A percentile compares a stretch with the other conserved stretches of the same genome.
phyloP scores from a whole-genome alignment of 2,888 invertebrate species.

The Ophion ventricosus region DNA sequence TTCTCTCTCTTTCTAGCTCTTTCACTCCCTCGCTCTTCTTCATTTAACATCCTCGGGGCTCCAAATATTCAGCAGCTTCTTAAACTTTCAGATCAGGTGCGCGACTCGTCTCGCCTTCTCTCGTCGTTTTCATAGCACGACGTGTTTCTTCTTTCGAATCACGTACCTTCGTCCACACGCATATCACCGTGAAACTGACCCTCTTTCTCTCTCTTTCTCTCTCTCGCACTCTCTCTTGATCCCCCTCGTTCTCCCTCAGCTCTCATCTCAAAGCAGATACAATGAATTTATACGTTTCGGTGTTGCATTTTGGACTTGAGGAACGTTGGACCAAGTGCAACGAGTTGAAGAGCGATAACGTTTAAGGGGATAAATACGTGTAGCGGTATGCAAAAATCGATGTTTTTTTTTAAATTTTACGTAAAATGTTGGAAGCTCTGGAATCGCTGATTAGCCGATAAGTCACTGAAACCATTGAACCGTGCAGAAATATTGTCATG shows the following conservation, averaged over 20 bases:
- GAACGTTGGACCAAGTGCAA: slow-evolving; percentile 20
- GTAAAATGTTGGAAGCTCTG: too few relatives aligned
- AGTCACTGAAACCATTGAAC: too few relatives aligned
- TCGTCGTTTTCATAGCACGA: slow-evolving; percentile 59
- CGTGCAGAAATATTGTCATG: too few relatives aligned
- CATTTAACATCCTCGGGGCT: slow-evolving; percentile 33
- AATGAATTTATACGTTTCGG: slow-evolving; percentile 58
- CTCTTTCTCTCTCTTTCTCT: neutral
- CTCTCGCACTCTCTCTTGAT: neutral
- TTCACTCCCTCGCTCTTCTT: slow-evolving; percentile 10
- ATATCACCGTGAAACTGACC: slow-evolving; percentile 18
- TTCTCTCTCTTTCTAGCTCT: slow-evolving; percentile 7
- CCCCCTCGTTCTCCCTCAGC: neutral
- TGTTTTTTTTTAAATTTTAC: too few relatives aligned
- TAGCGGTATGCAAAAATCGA: too few relatives aligned
- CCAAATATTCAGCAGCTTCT: slow-evolving; percentile 63
- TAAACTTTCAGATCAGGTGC: slow-evolving; percentile 80
- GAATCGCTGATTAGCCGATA: too few relatives aligned
- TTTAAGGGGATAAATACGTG: too few relatives aligned
- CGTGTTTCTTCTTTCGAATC: slow-evolving; percentile 60
- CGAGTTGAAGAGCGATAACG: too few relatives aligned
- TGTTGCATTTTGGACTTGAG: slow-evolving; percentile 20
- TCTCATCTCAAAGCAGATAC: slow-evolving; percentile 36
- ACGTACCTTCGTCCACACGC: slow-evolving; percentile 57
- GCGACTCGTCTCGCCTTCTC: slow-evolving; percentile 75